A percentile compares a stretch with the other conserved stretches of the same genome.
Evolutionary conservation across 2,888 invertebrate species (phyloP).

Genomic region (Chymomyza caudatula): DNA sequence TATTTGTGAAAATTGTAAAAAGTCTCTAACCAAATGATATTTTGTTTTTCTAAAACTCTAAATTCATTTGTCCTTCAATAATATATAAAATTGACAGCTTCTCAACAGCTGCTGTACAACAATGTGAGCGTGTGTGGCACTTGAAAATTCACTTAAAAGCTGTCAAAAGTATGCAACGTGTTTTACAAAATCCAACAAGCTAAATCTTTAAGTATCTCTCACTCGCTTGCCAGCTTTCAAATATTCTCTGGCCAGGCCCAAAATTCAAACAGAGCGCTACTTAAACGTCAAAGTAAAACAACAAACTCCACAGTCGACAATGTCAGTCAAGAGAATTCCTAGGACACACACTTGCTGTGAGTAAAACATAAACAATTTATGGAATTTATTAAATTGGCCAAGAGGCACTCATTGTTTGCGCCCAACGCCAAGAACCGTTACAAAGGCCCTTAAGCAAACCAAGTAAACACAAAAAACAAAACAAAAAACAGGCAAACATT

Average conservation of each 20-base stretch:
- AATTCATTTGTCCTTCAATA: background rate
- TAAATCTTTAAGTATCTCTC: background rate
- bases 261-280: slow-evolving; percentile 33
- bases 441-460: slow-evolving; percentile 41
- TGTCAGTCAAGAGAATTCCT: slow-evolving; percentile 14
- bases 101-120: background rate
- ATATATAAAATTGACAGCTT: background rate
- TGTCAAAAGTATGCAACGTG: slow-evolving; percentile 26
- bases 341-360: slow-evolving; percentile 11
- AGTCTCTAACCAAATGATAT: background rate
- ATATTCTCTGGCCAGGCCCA: slow-evolving; percentile 6
- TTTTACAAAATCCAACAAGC: slow-evolving; percentile 16
- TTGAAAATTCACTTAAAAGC: background rate
- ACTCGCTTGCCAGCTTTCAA: background rate
- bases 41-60: background rate
- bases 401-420: slow-evolving; percentile 42
- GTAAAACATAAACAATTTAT: slow-evolving; percentile 67
- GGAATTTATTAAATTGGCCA: slow-evolving; percentile 73
- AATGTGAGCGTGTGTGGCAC: background rate
- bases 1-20: too few species aligned
- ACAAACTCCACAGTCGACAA: slow-evolving; percentile 17
- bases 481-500: slow-evolving; percentile 26
- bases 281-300: slow-evolving; percentile 23
- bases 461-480: slow-evolving; percentile 27
- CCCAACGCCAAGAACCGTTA: slow-evolving; percentile 17